Percentiles rank a stretch among this genome's conserved stretches.
These are phyloP conservation scores for Aegotheles bennettii DNA, from an alignment of 2,113 vertebrate genomes.

Conservation along the genomic window DNA sequence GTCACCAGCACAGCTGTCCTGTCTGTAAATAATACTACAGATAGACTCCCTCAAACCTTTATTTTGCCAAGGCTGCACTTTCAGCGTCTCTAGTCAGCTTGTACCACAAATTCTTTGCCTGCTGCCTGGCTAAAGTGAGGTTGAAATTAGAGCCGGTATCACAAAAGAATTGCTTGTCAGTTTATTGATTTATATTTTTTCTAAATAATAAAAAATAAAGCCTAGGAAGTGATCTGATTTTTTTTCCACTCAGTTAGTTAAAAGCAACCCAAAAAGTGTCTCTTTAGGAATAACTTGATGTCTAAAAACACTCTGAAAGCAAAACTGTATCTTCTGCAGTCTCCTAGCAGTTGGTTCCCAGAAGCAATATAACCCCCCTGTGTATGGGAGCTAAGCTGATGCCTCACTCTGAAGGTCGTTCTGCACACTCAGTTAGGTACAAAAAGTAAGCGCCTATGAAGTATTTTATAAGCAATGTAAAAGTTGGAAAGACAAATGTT, in stretches of 20 bases:
- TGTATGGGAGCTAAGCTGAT: neutral
- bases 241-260: neutral
- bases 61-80: slow-evolving; percentile 43
- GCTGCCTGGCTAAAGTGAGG: neutral
- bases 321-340: neutral
- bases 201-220: neutral
- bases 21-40: slow-evolving; percentile 70
- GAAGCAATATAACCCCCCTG: neutral
- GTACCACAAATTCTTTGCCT: neutral
- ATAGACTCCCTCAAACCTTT: slow-evolving; percentile 31
- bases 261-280: neutral
- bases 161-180: neutral
- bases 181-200: neutral
- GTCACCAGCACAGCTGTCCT: slow-evolving; percentile 76
- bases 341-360: neutral
- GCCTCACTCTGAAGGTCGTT: neutral
- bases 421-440: neutral
- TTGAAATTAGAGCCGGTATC: neutral
- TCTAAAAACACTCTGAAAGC: neutral
- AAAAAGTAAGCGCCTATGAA: accelerated
- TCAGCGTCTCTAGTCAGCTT: neutral
- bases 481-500: neutral
- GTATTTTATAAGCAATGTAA: neutral
- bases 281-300: neutral
- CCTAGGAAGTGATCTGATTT: neutral